Evolutionary conservation across 2,113 vertebrate genomes (phyloP), one percentile per base, ranked within the genome.

Genomic region (Mugil cephalus): DNA sequence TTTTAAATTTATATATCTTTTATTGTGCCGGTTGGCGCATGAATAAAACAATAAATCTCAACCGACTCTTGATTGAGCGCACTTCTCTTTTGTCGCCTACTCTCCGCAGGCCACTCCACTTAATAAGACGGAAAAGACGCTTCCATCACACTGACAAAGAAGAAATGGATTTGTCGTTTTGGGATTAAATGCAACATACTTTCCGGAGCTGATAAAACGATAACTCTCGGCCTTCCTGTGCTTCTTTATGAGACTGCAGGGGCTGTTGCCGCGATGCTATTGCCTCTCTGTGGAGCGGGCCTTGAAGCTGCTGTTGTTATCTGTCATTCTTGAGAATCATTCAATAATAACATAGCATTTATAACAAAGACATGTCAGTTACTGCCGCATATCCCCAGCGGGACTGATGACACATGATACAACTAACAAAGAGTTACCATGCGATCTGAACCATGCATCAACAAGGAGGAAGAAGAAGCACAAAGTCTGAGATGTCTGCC

Each of bases 101-200:
- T 70, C 86, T 86, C 83, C 50, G 69, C 40, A 50, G 74, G 56
- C 73, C 21, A 59, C 55, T 80, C 56, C 11, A 38, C 77, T 85
- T 79, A 84, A 72, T 71, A 69, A 82, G 62, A 77, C 58, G 70
- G 59, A 55, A 21, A 56, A 77, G 51, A 75, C 56, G 48, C 86
- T 75, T 75, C 62, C 59, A 53, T 79, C 70, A 46, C 21, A 39
- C 80, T 70, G 77, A 86, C 81, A 82, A 83, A 83, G 56, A 73
- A 63, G 42, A 80, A 60, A 83, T 74, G 50, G 59, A 87, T 81
- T 60, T 71, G 55, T 60, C 14, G 40, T 72, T 75, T 75, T 17
- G 24, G 72, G 56, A 79, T 79, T 74, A 82, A 50, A 78, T 60
- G 43, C 67, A 80, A 59, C 55, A 51, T 34, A 56, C 35, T 62